Evolutionary conservation across 2,113 vertebrate species (phyloP).

Genomic region (Pogona vitticeps): DNA sequence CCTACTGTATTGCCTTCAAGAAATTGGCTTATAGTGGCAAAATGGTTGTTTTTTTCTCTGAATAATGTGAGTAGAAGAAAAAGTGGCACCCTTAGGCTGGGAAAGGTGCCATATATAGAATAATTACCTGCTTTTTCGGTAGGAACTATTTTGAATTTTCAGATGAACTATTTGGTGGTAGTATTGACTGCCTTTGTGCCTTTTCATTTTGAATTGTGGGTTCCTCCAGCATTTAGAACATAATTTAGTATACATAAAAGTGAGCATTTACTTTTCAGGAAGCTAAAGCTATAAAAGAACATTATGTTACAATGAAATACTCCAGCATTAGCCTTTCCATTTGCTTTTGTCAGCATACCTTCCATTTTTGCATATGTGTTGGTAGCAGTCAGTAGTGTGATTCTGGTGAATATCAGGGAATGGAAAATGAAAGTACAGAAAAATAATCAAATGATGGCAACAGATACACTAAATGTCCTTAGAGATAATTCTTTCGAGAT

Average conservation of each 20-base stretch:
- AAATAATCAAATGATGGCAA: conserved; percentile 34
- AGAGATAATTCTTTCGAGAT: conserved; percentile 33
- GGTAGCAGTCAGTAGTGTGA: neutral
- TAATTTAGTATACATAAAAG: neutral
- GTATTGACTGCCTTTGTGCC: neutral
- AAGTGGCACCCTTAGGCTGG: neutral
- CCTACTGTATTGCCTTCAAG: no score
- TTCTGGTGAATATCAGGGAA: conserved; percentile 11
- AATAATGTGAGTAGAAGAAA: neutral
- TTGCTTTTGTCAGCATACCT: neutral
- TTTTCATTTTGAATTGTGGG: neutral
- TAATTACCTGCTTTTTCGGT: neutral
- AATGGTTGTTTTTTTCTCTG: no score
- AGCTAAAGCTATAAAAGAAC: neutral
- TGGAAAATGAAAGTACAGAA: neutral
- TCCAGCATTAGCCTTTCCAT: neutral
- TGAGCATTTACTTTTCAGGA: neutral
- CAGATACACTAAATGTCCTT: conserved; percentile 32
- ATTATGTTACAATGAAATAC: neutral
- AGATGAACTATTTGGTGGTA: conserved; percentile 4
- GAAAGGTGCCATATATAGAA: neutral
- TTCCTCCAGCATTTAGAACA: neutral
- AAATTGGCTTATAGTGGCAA: no score
- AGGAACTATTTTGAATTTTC: neutral
- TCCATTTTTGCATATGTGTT: neutral